Percentiles rank a stretch among this genome's conserved stretches.
Conservation (phyloP, 2,113 vertebrate genomes). For the Zosterops japonicus region DNA sequence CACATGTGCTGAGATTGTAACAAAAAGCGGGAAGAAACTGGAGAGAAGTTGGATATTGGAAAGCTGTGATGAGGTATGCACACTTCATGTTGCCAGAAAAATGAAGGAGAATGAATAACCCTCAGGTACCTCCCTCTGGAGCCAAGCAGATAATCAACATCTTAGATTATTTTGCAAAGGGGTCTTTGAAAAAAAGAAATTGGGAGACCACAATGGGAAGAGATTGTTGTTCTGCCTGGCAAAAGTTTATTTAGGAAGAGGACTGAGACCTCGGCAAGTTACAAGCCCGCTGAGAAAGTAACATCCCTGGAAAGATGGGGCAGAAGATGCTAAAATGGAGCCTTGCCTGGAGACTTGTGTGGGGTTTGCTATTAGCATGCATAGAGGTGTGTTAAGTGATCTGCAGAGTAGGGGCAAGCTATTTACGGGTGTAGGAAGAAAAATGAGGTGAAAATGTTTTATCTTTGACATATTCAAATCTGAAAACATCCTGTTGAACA, state of each 20-base stretch:
- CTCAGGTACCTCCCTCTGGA: not conserved
- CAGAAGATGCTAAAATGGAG: not conserved
- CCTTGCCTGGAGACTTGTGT: not conserved
- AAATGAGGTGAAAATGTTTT: not conserved
- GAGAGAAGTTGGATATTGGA: not conserved
- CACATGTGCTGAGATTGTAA: not conserved
- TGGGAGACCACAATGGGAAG: not conserved
- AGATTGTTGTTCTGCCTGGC: not conserved
- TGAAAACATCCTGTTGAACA: not conserved
- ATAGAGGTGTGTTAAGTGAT: accelerated
- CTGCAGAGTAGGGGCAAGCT: not conserved
- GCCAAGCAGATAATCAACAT: not conserved
- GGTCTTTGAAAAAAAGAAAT: not conserved
- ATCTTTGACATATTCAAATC: not conserved
- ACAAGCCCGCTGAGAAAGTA: not conserved
- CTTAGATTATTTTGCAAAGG: not conserved
- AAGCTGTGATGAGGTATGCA: not conserved
- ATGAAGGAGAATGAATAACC: not conserved
- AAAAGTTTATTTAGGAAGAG: not conserved
- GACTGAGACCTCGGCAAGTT: not conserved
- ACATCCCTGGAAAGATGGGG: not conserved
- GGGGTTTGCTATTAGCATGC: not conserved
- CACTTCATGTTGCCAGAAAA: not conserved
- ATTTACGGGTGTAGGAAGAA: not conserved
- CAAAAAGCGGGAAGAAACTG: not conserved